Evolutionary conservation across 2,888 invertebrate species (phyloP).

Genomic region (Hirtodrosophila duncani): DNA sequence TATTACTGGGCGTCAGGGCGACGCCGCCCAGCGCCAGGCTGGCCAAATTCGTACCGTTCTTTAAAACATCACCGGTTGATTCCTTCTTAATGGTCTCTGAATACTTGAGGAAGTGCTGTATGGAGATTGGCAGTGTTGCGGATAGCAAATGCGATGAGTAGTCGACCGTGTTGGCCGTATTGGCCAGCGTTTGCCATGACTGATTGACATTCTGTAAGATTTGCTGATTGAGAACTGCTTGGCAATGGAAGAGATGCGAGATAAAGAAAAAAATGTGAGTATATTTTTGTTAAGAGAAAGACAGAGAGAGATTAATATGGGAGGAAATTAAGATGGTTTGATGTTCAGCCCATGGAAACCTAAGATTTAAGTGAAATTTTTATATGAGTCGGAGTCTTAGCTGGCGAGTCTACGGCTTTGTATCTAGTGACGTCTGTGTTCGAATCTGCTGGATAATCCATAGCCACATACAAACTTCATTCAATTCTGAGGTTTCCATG

Average conservation of each 20-base stretch:
- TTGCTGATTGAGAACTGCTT: constrained; percentile 78
- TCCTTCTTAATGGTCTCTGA: constrained; percentile 79
- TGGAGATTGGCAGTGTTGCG: constrained; percentile 79
- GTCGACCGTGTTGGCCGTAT: constrained; percentile 78
- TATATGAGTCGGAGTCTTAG: no score
- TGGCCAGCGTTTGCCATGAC: constrained; percentile 78
- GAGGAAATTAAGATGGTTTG: no score
- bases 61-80: constrained; percentile 77
- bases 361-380: no score
- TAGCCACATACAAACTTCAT: no score
- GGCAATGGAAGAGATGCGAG: background rate
- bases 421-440: no score
- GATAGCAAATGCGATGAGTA: constrained; percentile 79
- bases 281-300: constrained; percentile 6
- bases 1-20: constrained; percentile 69
- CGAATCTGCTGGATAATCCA: no score
- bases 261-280: background rate
- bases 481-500: no score
- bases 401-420: no score
- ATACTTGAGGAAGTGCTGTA: constrained; percentile 79
- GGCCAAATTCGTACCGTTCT: constrained; percentile 77
- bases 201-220: constrained; percentile 79
- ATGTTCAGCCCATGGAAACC: no score
- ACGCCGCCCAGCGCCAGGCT: constrained; percentile 77
- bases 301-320: no score